Base-by-base conservation (phyloP, 2,888 invertebrate species). In the Eurytoma adleriae region DNA sequence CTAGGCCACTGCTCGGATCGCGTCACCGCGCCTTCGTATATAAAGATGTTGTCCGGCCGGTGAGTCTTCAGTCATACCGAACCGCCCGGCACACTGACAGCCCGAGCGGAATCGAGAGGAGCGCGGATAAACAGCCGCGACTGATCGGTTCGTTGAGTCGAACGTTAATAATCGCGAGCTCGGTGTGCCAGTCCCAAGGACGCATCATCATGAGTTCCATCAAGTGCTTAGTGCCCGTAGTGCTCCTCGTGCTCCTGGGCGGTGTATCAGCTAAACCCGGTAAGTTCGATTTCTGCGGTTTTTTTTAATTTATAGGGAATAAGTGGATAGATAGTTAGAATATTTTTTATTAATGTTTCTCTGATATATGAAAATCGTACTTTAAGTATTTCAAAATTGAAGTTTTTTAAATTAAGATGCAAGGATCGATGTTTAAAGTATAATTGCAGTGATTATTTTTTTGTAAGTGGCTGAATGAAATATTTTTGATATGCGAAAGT, bases 61-160 rank as follows among this genome's bases (percentile, higher is more conserved):
- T 80, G 84, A 87, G 85, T 84, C 82, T 82, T 86, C 89, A 89
- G 89, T 89, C 87, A 86, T 80, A 82, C 85, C 86, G 84, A 85
- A 84, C 84, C 87, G 85, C 86, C 83, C 84, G 86, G 5, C 40
- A 40, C 40, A 40, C 40, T 40, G 40, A 40, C 40, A 40, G 40
- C 75, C 83, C 82, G 79, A 52, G 50, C 50, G 54, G 57, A 27
- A 30, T 62, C 62, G 73, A 64, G n/a, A 7, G 5, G 54, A 40
- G 50, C 54, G 56, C 52, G 74, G 13, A 30, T 64, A 1, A 40
- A 40, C 16, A 48, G 27, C 30, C 48, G 27, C n/a, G 4, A 40
- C 5, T 7, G 7, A 40, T 40, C 40, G 40, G 40, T 40, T n/a
- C n/a, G n/a, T n/a, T n/a, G n/a, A n/a, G n/a, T n/a, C n/a, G n/a